Evolutionary conservation across 2,888 invertebrate genomes (phyloP).

Genomic region (Drosophila fungiperda): DNA sequence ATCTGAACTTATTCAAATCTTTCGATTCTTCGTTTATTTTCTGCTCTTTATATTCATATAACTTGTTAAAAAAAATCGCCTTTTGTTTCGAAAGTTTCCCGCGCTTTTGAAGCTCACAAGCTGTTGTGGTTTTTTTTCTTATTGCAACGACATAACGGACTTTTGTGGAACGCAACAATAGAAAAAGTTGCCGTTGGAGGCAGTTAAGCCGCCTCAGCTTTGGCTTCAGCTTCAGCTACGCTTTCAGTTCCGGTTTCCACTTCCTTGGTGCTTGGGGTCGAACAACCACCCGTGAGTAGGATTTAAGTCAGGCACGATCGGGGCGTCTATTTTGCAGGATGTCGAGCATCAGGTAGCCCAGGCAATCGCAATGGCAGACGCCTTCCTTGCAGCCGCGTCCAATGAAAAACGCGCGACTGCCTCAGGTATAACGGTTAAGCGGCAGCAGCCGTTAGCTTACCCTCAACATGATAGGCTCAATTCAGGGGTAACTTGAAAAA

Average conservation of each 20-base stretch:
- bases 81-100: conserved; percentile 36
- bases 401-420: conserved; percentile 48
- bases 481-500: conserved; percentile 39
- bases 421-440: conserved; percentile 56
- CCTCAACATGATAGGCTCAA: conserved; percentile 57
- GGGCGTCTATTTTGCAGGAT: conserved; percentile 38
- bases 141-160: conserved; percentile 52
- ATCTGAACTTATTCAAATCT: neutral
- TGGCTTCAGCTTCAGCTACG: conserved; percentile 2
- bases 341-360: conserved; percentile 33
- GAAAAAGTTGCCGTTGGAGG: conserved; percentile 26
- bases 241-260: conserved; percentile 57
- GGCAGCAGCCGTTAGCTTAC: conserved; percentile 37
- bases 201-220: neutral
- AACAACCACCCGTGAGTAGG: conserved; percentile 39
- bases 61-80: neutral
- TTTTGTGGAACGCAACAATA: conserved; percentile 43
- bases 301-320: conserved; percentile 12
- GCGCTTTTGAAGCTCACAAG: conserved; percentile 40
- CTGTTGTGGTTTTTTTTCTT: conserved; percentile 9
- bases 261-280: conserved; percentile 58
- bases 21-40: neutral
- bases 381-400: conserved; percentile 32
- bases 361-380: conserved; percentile 45
- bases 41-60: neutral